Percentiles rank a stretch among this genome's conserved stretches.
Conservation (phyloP, 2,888 invertebrate species). For the Formica aserva region DNA sequence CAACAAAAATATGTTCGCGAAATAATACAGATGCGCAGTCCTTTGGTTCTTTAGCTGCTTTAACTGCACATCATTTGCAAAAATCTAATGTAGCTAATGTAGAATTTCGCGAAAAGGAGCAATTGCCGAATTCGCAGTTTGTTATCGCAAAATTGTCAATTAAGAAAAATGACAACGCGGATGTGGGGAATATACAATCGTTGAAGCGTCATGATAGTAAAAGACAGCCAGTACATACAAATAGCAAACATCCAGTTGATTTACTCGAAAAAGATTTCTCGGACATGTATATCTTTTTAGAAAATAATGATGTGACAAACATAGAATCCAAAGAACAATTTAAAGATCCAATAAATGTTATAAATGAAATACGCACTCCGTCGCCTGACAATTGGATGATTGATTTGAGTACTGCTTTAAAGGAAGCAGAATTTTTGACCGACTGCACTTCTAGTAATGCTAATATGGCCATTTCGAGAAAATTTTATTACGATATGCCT, state of each 20-base stretch:
- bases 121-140: slow-evolving; percentile 67
- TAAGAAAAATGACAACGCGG: slow-evolving; percentile 47
- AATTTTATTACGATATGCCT: slow-evolving; percentile 9
- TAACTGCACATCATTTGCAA: slow-evolving; percentile 81
- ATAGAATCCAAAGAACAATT: slow-evolving; percentile 25
- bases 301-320: background rate
- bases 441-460: slow-evolving; percentile 35
- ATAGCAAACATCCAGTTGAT: slow-evolving; percentile 46
- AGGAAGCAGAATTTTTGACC: slow-evolving; percentile 45
- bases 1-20: slow-evolving; percentile 4
- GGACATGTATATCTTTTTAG: slow-evolving; percentile 32
- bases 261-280: slow-evolving; percentile 56
- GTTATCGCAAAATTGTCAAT: slow-evolving; percentile 75
- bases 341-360: slow-evolving; percentile 24
- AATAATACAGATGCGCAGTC: slow-evolving; percentile 55
- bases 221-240: background rate
- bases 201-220: slow-evolving; percentile 11
- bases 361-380: slow-evolving; percentile 55
- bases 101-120: slow-evolving; percentile 36
- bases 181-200: background rate
- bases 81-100: slow-evolving; percentile 65
- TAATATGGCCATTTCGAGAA: slow-evolving; percentile 36
- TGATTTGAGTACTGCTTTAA: slow-evolving; percentile 85
- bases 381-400: slow-evolving; percentile 80
- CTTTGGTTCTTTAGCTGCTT: slow-evolving; percentile 79